A percentile compares a stretch with the other conserved stretches of the same genome.
Evolutionary conservation across 2,888 invertebrate species (phyloP).

Genomic region (Coleophora deauratella): DNA sequence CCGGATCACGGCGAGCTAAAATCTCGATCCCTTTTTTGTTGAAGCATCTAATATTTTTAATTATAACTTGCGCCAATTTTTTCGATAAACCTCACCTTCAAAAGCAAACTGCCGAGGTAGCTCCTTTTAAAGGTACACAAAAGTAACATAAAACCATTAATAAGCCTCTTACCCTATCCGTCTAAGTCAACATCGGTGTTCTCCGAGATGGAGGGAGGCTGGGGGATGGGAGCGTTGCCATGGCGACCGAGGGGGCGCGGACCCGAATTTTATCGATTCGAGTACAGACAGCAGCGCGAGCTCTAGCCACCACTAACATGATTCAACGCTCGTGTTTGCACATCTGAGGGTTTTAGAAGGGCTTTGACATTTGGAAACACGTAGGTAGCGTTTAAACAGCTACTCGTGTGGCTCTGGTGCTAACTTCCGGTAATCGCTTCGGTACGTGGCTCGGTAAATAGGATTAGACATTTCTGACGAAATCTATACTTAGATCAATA

Average conservation of each 20-base stretch:
- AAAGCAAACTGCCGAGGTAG: slow-evolving; percentile 19
- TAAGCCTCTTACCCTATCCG: slow-evolving; percentile 74
- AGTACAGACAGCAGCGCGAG: slow-evolving; percentile 68
- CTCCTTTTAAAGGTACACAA: slow-evolving; percentile 39
- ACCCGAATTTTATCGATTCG: slow-evolving; percentile 74
- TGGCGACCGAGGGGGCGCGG: slow-evolving; percentile 66
- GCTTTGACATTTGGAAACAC: slow-evolving; percentile 60
- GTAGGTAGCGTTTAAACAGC: slow-evolving; percentile 41
- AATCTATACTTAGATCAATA: background rate
- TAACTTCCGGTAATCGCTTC: slow-evolving; percentile 16
- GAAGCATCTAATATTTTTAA: slow-evolving; percentile 12
- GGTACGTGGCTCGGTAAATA: slow-evolving; percentile 23
- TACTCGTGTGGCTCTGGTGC: slow-evolving; percentile 13
- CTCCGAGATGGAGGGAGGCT: slow-evolving; percentile 48
- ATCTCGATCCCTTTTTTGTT: slow-evolving; percentile 13
- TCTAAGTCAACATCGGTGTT: slow-evolving; percentile 73
- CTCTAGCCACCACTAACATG: slow-evolving; percentile 65
- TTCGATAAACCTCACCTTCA: slow-evolving; percentile 7
- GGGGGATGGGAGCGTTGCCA: slow-evolving; percentile 48
- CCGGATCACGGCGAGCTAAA: slow-evolving; percentile 21
- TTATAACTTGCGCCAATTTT: slow-evolving; percentile 5
- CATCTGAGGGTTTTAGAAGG: slow-evolving; percentile 63
- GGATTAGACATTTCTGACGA: slow-evolving; percentile 15
- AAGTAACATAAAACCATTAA: slow-evolving; percentile 71
- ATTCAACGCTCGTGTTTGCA: slow-evolving; percentile 68